A percentile compares a stretch with the other conserved stretches of the same genome.
These are phyloP conservation scores for Coelopa frigida DNA, from an alignment of 1,140 invertebrate species.

Conservation along the genomic window DNA sequence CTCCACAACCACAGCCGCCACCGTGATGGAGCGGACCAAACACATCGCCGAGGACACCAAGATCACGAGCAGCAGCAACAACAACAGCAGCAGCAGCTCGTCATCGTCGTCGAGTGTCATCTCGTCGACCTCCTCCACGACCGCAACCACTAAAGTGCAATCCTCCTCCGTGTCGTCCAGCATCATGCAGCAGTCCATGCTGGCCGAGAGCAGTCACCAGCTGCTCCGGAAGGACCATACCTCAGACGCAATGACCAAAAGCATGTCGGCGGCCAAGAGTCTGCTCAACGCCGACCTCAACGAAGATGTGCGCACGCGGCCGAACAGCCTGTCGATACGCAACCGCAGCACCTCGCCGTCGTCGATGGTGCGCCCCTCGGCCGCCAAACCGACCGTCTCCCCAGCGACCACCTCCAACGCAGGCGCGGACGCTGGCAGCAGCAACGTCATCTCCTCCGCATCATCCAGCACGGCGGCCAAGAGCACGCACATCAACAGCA, in stretches of 20 bases:
- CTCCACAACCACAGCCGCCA: background rate
- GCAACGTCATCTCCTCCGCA: too few species aligned
- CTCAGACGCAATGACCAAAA: conserved; percentile 14
- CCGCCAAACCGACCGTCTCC: background rate
- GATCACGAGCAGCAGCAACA: conserved; percentile 2
- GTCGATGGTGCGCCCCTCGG: too few species aligned
- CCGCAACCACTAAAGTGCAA: conserved; percentile 36
- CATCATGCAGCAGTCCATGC: conserved; percentile 30
- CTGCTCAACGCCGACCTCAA: conserved; percentile 8
- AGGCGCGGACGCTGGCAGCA: too few species aligned
- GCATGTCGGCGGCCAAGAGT: conserved; percentile 16
- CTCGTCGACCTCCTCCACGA: conserved; percentile 10
- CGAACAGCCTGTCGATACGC: conserved; percentile 36
- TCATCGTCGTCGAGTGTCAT: conserved; percentile 8
- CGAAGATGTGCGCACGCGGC: conserved; percentile 32
- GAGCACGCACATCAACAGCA: conserved; percentile 19
- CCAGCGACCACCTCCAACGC: conserved; percentile 38
- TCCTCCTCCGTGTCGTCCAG: conserved; percentile 33
- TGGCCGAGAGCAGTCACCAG: conserved; percentile 27
- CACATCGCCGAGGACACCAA: conserved; percentile 23
- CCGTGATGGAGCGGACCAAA: conserved; percentile 28
- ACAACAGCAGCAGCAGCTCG: conserved; percentile 15
- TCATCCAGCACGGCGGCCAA: conserved; percentile 44
- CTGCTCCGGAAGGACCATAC: conserved; percentile 14
- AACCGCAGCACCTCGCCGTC: conserved; percentile 34